phyloP scores from a whole-genome alignment of 2,113 vertebrate genomes.

The Herpetotheres cachinnans region DNA sequence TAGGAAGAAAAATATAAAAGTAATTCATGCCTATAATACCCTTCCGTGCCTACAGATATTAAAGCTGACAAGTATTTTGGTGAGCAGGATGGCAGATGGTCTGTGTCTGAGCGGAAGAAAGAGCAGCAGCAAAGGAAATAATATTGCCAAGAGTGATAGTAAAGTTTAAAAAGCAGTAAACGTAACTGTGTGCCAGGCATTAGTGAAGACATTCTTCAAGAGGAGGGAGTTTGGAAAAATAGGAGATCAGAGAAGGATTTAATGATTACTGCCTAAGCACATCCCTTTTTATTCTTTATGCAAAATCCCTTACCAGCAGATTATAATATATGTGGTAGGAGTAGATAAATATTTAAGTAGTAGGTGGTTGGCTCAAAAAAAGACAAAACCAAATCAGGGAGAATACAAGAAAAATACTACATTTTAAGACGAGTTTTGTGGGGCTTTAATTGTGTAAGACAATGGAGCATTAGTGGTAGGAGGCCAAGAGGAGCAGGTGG shows the following conservation, averaged over 20 bases:
- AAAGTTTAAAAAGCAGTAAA: constrained; percentile 10
- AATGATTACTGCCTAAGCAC: background rate
- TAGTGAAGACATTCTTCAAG: background rate
- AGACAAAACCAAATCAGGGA: accelerated
- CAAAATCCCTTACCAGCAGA: background rate
- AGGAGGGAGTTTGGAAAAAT: background rate
- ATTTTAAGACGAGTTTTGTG: background rate
- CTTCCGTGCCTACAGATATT: background rate
- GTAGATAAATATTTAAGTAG: background rate
- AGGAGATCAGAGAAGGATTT: background rate
- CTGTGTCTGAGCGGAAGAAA: background rate
- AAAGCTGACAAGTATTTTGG: background rate
- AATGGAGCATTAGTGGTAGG: background rate
- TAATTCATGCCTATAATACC: background rate
- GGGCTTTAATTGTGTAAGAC: background rate
- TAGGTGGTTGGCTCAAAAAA: background rate
- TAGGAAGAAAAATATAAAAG: background rate
- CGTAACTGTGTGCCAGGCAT: background rate
- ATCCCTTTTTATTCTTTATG: background rate
- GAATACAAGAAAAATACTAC: background rate
- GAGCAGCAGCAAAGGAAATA: background rate
- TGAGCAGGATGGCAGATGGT: constrained; percentile 12
- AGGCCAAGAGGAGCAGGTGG: background rate
- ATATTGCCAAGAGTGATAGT: background rate
- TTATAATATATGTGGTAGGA: background rate